Conservation (phyloP, 2,888 invertebrate species). For the Leptinotarsa haldemani region DNA sequence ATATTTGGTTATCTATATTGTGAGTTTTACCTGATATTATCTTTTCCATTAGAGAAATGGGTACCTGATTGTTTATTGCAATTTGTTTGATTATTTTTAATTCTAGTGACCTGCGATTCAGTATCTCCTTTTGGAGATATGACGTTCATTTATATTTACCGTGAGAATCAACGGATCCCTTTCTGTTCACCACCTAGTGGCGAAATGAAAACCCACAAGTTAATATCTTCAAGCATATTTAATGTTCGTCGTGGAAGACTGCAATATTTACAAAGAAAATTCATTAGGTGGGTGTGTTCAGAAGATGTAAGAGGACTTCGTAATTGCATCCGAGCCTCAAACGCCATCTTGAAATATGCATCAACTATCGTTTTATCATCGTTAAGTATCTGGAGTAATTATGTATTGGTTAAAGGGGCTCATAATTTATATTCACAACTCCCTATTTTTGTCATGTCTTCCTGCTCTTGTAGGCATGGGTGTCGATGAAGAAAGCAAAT, state of each 20-base stretch:
- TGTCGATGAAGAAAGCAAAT: not conserved
- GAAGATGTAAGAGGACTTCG: not conserved
- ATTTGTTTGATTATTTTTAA: too few relatives aligned
- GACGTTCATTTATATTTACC: too few relatives aligned
- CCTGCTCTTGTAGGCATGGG: not conserved
- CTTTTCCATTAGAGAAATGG: too few relatives aligned
- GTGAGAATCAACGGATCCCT: not conserved
- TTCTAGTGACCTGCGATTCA: too few relatives aligned
- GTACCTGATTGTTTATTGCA: too few relatives aligned
- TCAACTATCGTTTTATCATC: conserved; percentile 13
- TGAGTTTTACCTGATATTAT: too few relatives aligned
- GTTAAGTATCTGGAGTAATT: conserved; percentile 7
- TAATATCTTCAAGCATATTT: not conserved
- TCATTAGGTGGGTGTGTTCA: conserved; percentile 11
- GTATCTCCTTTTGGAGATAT: too few relatives aligned
- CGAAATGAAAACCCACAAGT: not conserved
- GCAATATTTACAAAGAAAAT: conserved; percentile 17
- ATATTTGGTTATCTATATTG: too few relatives aligned
- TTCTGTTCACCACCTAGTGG: not conserved
- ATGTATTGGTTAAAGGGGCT: conserved; percentile 1
- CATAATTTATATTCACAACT: conserved; percentile 3
- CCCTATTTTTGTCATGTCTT: not conserved
- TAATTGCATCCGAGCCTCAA: not conserved
- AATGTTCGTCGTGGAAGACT: not conserved
- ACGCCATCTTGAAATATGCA: conserved; percentile 10